These are phyloP conservation scores for Trachymyrmex cornetzi DNA, from an alignment of 1,140 invertebrate species.

Conservation along the genomic window DNA sequence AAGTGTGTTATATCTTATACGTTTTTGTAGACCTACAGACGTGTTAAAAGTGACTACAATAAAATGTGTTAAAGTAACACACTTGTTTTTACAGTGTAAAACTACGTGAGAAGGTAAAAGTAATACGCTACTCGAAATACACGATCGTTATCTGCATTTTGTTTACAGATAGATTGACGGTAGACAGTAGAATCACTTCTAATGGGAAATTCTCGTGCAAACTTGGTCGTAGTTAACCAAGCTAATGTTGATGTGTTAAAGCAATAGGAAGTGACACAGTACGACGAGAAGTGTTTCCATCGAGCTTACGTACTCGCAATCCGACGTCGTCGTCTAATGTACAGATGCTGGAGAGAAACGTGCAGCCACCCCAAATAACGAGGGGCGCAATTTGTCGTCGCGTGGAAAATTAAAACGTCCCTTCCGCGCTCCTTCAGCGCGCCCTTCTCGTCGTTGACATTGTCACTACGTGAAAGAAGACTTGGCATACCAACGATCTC, in stretches of 20 bases:
- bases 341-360: slow-evolving; percentile 55
- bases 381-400: slow-evolving; percentile 76
- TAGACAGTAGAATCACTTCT: slow-evolving; percentile 13
- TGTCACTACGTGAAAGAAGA: slow-evolving; percentile 29
- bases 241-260: slow-evolving; percentile 50
- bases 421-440: slow-evolving; percentile 2
- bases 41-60: too few relatives aligned
- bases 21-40: too few relatives aligned
- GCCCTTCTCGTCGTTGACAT: slow-evolving; percentile 38
- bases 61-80: too few relatives aligned
- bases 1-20: too few relatives aligned
- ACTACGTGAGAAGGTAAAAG: not conserved
- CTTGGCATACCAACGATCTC: slow-evolving; percentile 44
- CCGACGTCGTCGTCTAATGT: slow-evolving; percentile 58
- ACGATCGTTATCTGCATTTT: not conserved
- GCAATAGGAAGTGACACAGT: not conserved
- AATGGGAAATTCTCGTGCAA: slow-evolving; percentile 33
- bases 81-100: too few relatives aligned
- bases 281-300: slow-evolving; percentile 34
- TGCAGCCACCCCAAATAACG: slow-evolving; percentile 69
- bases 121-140: not conserved
- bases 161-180: not conserved
- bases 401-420: slow-evolving; percentile 77
- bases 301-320: slow-evolving; percentile 33
- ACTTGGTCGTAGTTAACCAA: slow-evolving; percentile 66